A percentile compares a stretch with the other conserved stretches of the same genome.
Conservation (phyloP, 2,888 invertebrate species). For the Epirrhoe alternata region DNA sequence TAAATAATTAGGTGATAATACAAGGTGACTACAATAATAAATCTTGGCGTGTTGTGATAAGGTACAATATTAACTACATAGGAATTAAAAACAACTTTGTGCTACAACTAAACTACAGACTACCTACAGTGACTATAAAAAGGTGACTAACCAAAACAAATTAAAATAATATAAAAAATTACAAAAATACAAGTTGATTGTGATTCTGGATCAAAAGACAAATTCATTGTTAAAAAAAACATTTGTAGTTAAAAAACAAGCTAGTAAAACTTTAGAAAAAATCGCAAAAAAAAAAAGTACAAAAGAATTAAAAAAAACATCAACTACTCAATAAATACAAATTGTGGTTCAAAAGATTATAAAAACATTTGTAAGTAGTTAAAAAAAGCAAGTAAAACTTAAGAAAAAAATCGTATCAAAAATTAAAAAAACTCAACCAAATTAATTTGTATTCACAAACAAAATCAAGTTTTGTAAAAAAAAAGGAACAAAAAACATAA, state of each 20-base stretch:
- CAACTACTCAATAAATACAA: too few species aligned
- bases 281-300: not conserved
- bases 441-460: not conserved
- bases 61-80: conserved; percentile 14
- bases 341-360: too few species aligned
- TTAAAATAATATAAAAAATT: not conserved
- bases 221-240: too few species aligned
- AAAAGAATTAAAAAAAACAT: too few species aligned
- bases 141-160: not conserved
- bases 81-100: not conserved
- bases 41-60: conserved; percentile 18
- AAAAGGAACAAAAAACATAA: not conserved
- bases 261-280: not conserved
- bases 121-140: not conserved
- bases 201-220: too few species aligned
- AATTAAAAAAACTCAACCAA: not conserved
- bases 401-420: not conserved
- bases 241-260: not conserved
- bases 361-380: not conserved
- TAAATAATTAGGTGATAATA: conserved; percentile 12
- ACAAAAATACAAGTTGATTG: not conserved
- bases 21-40: conserved; percentile 5
- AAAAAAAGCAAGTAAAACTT: not conserved
- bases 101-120: conserved; percentile 12
- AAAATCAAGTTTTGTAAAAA: not conserved